These are phyloP conservation scores for Gymnothorax reevesii DNA, from an alignment of 2,797 vertebrate species.

Conservation along the genomic window DNA sequence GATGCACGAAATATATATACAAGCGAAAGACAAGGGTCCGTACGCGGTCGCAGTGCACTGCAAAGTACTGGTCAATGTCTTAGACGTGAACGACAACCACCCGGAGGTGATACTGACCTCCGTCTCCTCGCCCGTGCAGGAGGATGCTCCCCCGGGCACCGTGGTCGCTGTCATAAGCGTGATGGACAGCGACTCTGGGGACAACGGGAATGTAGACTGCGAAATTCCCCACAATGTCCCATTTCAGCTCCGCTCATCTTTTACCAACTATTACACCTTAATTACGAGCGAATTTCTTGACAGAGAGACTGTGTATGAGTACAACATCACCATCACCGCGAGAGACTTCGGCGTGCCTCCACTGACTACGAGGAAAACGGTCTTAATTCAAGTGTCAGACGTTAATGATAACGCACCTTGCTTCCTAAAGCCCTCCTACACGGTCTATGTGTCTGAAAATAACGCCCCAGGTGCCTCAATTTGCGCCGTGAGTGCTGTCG, in stretches of 20 bases:
- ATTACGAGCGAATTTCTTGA: slow-evolving; percentile 81
- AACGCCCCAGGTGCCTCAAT: slow-evolving; percentile 85
- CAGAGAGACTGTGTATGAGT: slow-evolving; percentile 73
- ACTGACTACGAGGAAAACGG: slow-evolving; percentile 72
- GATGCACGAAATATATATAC: slow-evolving; percentile 86
- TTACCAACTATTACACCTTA: slow-evolving; percentile 88
- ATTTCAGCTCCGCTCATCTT: slow-evolving; percentile 85
- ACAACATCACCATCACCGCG: slow-evolving; percentile 81
- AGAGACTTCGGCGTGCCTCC: slow-evolving; percentile 80
- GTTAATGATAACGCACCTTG: slow-evolving; percentile 84
- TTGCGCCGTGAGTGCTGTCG: slow-evolving; percentile 79
- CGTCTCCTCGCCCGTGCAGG: slow-evolving; percentile 82
- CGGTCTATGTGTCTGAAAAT: slow-evolving; percentile 85
- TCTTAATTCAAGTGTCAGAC: slow-evolving; percentile 80
- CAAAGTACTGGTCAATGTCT: slow-evolving; percentile 83
- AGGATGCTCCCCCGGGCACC: slow-evolving; percentile 82
- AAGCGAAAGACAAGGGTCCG: slow-evolving; percentile 87
- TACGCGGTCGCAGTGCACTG: slow-evolving; percentile 87
- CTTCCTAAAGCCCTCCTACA: slow-evolving; percentile 85
- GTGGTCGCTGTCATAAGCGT: slow-evolving; percentile 88
- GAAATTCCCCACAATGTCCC: slow-evolving; percentile 74
- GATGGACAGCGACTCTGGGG: slow-evolving; percentile 83
- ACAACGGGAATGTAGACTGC: slow-evolving; percentile 84
- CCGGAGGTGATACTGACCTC: slow-evolving; percentile 87
- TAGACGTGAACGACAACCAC: slow-evolving; percentile 86